Conservation (phyloP, 2,888 invertebrate genomes). For the Drosophila dives region DNA sequence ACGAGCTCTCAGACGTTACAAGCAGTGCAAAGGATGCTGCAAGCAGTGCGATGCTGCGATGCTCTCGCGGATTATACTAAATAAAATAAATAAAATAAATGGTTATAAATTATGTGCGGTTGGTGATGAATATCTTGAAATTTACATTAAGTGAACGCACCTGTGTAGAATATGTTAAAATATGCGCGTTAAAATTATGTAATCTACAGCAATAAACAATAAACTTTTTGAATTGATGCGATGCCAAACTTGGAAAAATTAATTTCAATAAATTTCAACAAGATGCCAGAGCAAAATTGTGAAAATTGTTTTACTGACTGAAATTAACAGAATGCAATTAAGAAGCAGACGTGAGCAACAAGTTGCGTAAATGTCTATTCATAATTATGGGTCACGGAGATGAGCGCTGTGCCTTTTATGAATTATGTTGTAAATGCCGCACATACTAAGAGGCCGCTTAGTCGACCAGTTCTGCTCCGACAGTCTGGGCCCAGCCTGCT, state of each 20-base stretch:
- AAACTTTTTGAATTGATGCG: conserved; percentile 40
- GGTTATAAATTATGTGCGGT: conserved; percentile 8
- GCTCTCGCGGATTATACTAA: not conserved
- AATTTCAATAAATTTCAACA: conserved; percentile 67
- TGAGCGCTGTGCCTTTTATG: conserved; percentile 44
- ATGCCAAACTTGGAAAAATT: conserved; percentile 56
- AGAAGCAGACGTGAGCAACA: conserved; percentile 62
- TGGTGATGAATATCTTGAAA: conserved; percentile 1
- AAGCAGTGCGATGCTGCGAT: conserved; percentile 54
- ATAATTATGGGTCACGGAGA: conserved; percentile 63
- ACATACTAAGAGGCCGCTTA: conserved; percentile 54
- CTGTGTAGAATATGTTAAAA: conserved; percentile 6
- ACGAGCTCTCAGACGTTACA: conserved; percentile 12
- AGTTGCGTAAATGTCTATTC: conserved; percentile 69
- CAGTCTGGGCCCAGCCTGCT: conserved; percentile 32
- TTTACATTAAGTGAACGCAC: conserved; percentile 15
- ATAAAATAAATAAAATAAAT: conserved; percentile 13
- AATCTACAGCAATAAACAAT: conserved; percentile 48
- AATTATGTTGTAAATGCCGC: conserved; percentile 81
- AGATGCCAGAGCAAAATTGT: conserved; percentile 53
- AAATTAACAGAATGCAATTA: conserved; percentile 80
- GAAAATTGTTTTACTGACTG: conserved; percentile 50
- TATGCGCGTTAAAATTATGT: conserved; percentile 14
- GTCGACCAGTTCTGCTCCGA: conserved; percentile 8
- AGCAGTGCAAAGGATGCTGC: conserved; percentile 69